Evolutionary conservation across 1,140 invertebrate species (phyloP), one percentile per base, ranked within the genome.

Genomic region (Procambarus virginalis): DNA sequence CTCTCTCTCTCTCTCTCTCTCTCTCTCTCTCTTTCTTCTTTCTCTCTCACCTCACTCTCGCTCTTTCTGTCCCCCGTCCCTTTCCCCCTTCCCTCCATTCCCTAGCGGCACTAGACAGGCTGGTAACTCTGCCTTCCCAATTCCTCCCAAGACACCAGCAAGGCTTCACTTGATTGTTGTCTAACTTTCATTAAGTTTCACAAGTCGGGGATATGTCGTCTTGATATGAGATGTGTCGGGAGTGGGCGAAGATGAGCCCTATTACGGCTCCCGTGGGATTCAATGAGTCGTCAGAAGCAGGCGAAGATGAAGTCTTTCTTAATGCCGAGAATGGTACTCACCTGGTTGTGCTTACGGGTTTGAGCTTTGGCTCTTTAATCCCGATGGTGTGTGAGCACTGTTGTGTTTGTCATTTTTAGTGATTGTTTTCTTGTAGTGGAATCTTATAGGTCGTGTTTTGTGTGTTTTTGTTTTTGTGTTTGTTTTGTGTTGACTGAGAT

Each of bases 181-280:
- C 22, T 85, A 85, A 85, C 70, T 85, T 85, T 77, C 84, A 85
- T 85, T 85, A 85, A 85, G 84, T 85, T 85, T 85, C 84, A 77
- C 84, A 85, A 85, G 73, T 85, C 84, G 4, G 48, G 75, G 84
- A 85, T 77, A 64, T 85, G 84, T 85, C 84, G 84, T 85, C 84
- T 85, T 85, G 49, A 60, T 75, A 76, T 76, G 51, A 51, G 75
- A 49, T 10, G 70, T 73, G 70, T 55, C 45, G 80, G 34, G 80
- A 68, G 58, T 60, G 80, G 68, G 80, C 22, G 80, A 81, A 60
- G 51, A 45, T 60, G 55, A 55, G 79, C 6, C 22, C 34, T 49
- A 78, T 48, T 34, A 48, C 12, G 77, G 45, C 51, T 49, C 51
- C 17, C 60, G 22, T 17, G 58, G 81, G 58, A 22, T 4, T 2